Base-by-base conservation (phyloP, 2,888 invertebrate species). In the Mylabris sibirica region DNA sequence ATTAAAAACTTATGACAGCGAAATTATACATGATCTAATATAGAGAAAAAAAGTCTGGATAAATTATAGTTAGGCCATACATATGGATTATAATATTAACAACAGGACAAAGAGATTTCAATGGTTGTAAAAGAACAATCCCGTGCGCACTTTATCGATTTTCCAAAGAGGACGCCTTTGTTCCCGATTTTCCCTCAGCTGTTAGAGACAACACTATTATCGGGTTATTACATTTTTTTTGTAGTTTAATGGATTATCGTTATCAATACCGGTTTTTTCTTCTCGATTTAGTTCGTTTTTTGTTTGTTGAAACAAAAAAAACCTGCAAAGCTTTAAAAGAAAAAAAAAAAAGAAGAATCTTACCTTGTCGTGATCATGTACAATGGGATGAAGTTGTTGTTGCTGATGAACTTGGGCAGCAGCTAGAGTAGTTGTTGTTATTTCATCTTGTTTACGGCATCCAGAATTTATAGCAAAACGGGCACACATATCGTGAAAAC, bases 401-500 rank as follows among this genome's bases (percentile, higher is more conserved):
- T 30, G 30, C 8, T 35, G 35, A 2, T 35, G 44, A 17, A 44
- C 44, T 44, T 44, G 44, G 44, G 44, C 44, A 44, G 44, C n/a
- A 44, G 6, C n/a, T 14, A 2, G 4, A 8, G 30, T 30, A 30
- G 30, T 30, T 38, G 38, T 38, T 14, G 14, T 81, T 78, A 78
- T 77, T 60, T 77, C 80, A 76, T 80, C 81, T 75, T 79, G 84
- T 80, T 84, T 85, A 81, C 84, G 85, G 81, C 86, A 86, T 71
- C 78, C 76, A 77, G 84, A 82, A 68, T 82, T 82, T 74, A 81
- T 77, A 73, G 84, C 81, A 77, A 84, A 85, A 41, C 85, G 83
- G 71, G 85, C 83, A 85, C 90, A 90, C 78, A 87, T 86, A 80
- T 86, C 85, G 85, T 90, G 89, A 86, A 89, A 89, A 84, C 90